Percentiles rank a stretch among this genome's conserved stretches.
Evolutionary conservation across 2,888 invertebrate species (phyloP).

Genomic region (Oeneis ivallda): DNA sequence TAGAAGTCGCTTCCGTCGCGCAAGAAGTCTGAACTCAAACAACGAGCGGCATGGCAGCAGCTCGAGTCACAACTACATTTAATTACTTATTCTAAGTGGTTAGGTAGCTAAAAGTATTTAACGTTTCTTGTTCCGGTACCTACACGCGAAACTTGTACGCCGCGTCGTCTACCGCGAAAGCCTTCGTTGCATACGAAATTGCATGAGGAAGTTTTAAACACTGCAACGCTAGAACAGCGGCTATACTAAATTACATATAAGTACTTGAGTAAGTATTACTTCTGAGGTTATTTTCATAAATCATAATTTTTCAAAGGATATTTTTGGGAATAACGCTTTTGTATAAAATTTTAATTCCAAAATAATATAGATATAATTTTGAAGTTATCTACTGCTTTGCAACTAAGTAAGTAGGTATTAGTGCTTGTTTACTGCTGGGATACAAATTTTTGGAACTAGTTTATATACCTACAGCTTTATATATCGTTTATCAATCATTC

Average conservation of each 20-base stretch:
- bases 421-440: too few relatives aligned
- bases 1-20: conserved; percentile 37
- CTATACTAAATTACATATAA: not conserved
- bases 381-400: too few relatives aligned
- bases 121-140: conserved; percentile 34
- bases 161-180: conserved; percentile 22
- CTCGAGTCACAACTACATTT: conserved; percentile 20
- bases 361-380: too few relatives aligned
- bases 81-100: conserved; percentile 38
- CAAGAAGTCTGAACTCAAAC: conserved; percentile 34
- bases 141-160: conserved; percentile 29
- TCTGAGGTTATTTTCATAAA: not conserved
- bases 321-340: too few relatives aligned
- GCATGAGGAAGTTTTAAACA: conserved; percentile 30
- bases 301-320: not conserved
- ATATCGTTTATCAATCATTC: too few relatives aligned
- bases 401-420: too few relatives aligned
- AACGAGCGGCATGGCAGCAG: not conserved
- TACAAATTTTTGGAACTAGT: too few relatives aligned
- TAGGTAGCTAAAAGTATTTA: conserved; percentile 29
- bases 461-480: too few relatives aligned
- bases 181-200: conserved; percentile 34
- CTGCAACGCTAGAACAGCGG: not conserved
- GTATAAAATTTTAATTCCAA: too few relatives aligned
- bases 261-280: not conserved